Base-by-base conservation (phyloP, 2,797 vertebrate species). In the Pipistrellus pipistrellus region DNA sequence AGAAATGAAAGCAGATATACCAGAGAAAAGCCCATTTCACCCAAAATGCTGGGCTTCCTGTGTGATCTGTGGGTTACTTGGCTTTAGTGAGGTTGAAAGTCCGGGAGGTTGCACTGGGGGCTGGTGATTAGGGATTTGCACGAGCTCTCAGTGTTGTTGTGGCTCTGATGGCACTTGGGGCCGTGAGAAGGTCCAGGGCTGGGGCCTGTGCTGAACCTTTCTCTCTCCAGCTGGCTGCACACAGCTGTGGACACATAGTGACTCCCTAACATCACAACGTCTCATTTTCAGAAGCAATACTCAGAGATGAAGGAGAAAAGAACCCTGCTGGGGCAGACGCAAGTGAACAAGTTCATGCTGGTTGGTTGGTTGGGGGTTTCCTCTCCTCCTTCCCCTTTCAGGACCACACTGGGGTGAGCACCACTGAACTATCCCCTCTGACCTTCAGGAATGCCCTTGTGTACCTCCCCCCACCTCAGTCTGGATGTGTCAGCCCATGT, bases 1-100 rank as follows among this genome's bases (percentile, higher is more conserved):
- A 88, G 86, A 83, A 97, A 68, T 41, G 95, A 95, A 97, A 97
- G 69, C 77, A 51, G 76, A 13, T 90, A 75, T 35, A 32, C 69
- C 62, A 68, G 91, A 92, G 25, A 30, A 90, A 88, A 88, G 32
- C 35, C 48, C 2, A 25, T 38, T 68, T 78, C n/a, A 30, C 66
- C 90, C 55, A 81, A 81, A 96, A 93, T 85, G 83, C 85, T 53
- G 55, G 94, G 88, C 94, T 44, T 57, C 68, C 44, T 2, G 2
- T 94, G 90, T 93, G 96, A 69, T 85, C 95, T 38, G 85, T 59
- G 53, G 44, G 92, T 80, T 87, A 88, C 71, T 53, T 77, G 84
- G 93, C 84, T 97, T 91, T 48, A 91, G 35, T 76, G 94, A 95
- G 76, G 91, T 77, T 92, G 85, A 46, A 92, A 51, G 62, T 88